Evolutionary conservation across 2,797 vertebrate species (phyloP).

Genomic region (Linurgus olivaceus): DNA sequence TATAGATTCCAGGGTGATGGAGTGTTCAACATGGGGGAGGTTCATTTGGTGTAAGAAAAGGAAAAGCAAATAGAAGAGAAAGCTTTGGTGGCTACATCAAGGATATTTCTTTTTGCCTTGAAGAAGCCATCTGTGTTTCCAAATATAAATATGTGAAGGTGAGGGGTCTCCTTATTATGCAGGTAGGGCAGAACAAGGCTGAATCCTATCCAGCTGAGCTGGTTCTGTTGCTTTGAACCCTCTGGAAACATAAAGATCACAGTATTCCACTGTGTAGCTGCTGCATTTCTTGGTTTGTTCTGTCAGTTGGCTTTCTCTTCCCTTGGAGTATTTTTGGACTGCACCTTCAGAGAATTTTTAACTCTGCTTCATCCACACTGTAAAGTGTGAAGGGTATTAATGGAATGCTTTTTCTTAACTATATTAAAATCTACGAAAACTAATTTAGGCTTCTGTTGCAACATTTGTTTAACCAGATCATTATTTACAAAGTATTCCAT

Average conservation of each 20-base stretch:
- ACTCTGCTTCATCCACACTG: background rate
- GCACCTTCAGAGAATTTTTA: background rate
- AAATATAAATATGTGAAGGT: background rate
- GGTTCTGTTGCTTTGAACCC: background rate
- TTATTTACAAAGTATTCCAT: background rate
- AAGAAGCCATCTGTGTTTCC: background rate
- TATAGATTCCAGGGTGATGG: background rate
- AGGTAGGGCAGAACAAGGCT: background rate
- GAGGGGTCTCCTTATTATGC: conserved; percentile 17
- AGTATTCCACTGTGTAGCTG: background rate
- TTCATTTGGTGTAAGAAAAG: background rate
- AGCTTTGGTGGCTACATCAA: background rate
- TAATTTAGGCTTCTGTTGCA: background rate
- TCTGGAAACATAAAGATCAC: background rate
- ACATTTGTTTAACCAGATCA: background rate
- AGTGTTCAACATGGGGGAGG: background rate
- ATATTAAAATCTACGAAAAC: background rate
- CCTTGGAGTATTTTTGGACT: background rate
- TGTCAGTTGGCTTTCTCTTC: background rate
- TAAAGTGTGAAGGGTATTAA: conserved; percentile 8
- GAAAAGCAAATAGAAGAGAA: background rate
- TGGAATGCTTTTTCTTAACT: background rate
- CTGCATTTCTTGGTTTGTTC: background rate
- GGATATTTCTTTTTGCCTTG: background rate
- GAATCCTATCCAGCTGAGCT: background rate